These are phyloP conservation scores for Campoletis sonorensis DNA, from an alignment of 1,140 invertebrate species.

Conservation along the genomic window DNA sequence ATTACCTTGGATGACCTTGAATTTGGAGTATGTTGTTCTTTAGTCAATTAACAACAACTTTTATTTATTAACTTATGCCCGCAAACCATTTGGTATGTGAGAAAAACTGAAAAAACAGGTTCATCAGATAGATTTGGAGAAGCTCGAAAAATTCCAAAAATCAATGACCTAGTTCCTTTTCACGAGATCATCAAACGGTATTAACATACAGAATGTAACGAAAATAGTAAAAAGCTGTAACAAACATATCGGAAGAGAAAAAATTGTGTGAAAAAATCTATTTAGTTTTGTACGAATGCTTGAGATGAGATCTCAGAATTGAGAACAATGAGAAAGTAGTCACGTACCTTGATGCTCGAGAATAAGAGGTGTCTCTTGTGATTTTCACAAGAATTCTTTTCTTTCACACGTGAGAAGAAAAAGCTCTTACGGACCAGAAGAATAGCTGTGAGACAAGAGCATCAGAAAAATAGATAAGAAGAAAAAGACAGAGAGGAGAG, in stretches of 20 bases:
- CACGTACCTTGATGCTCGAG: not conserved
- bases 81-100: too few species aligned
- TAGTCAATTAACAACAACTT: too few species aligned
- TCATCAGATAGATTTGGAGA: not conserved
- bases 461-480: not conserved
- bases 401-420: not conserved
- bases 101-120: too few species aligned
- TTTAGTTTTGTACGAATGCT: not conserved
- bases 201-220: too few species aligned
- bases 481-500: too few species aligned
- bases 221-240: not conserved
- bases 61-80: too few species aligned
- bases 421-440: not conserved
- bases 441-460: not conserved
- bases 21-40: too few species aligned
- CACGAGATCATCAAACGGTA: too few species aligned
- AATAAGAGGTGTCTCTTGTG: not conserved
- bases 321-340: not conserved
- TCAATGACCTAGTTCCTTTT: not conserved
- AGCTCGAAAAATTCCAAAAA: too few species aligned
- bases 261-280: not conserved
- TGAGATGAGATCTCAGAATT: not conserved
- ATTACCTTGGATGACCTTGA: too few species aligned
- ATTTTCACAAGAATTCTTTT: constrained; percentile 1
- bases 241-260: not conserved